phyloP scores from a whole-genome alignment of 2,113 vertebrate genomes.

The Archilochus colubris region DNA sequence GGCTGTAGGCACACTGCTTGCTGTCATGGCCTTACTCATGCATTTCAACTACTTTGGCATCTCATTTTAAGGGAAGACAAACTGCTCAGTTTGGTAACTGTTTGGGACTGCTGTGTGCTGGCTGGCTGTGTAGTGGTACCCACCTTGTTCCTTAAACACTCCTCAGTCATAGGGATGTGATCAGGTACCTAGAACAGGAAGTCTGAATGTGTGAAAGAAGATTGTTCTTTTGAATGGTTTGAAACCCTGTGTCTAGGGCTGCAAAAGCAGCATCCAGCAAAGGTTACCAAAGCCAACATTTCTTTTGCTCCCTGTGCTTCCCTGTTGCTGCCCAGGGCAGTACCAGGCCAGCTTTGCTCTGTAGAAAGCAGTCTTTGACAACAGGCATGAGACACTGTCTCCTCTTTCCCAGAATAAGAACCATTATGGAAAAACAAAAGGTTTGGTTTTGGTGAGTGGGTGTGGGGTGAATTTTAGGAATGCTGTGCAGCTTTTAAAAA shows the following conservation, averaged over 20 bases:
- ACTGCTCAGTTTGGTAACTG: not conserved
- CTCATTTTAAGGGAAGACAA: not conserved
- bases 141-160: not conserved
- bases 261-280: not conserved
- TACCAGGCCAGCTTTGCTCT: not conserved
- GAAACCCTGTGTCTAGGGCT: not conserved
- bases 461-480: not conserved
- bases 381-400: not conserved
- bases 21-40: not conserved
- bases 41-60: not conserved
- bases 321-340: not conserved
- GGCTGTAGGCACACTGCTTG: not conserved
- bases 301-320: not conserved
- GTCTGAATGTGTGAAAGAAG: not conserved
- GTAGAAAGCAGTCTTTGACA: not conserved
- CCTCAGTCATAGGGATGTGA: rapidly evolving
- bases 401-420: not conserved
- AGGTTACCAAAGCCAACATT: not conserved
- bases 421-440: not conserved
- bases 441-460: not conserved
- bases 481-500: not conserved
- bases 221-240: not conserved
- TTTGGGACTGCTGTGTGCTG: not conserved
- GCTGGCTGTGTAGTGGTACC: not conserved
- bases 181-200: not conserved